phyloP scores from a whole-genome alignment of 2,888 invertebrate genomes.

The Calameuta pallipes region DNA sequence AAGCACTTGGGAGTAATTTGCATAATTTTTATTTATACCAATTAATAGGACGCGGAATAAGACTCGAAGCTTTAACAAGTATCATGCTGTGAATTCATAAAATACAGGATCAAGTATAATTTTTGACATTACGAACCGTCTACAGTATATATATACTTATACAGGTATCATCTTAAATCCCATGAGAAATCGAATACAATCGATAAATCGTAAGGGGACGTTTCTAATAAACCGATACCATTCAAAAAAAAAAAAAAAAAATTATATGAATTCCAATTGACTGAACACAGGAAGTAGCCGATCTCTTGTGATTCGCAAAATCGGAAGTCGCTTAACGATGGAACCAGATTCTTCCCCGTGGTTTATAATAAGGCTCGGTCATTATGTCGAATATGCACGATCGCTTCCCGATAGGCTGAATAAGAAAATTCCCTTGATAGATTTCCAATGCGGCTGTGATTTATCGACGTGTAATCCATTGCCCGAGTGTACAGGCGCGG shows the following conservation, averaged over 20 bases:
- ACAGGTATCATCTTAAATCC: too few relatives aligned
- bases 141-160: too few relatives aligned
- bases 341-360: background rate
- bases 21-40: too few relatives aligned
- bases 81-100: too few relatives aligned
- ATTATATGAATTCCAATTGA: background rate
- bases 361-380: background rate
- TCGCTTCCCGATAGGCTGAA: background rate
- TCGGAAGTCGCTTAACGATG: background rate
- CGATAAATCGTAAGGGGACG: background rate
- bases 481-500: conserved; percentile 32
- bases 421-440: conserved; percentile 45
- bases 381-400: background rate
- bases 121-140: too few relatives aligned
- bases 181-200: background rate
- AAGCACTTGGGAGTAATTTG: background rate
- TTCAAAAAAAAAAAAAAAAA: background rate
- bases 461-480: conserved; percentile 50
- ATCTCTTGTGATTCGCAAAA: background rate
- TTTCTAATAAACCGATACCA: background rate
- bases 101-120: too few relatives aligned
- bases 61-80: too few relatives aligned
- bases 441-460: conserved; percentile 51
- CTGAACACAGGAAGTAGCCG: background rate
- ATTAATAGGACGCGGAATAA: too few relatives aligned